Percentiles rank a stretch among this genome's conserved stretches.
phyloP scores from a whole-genome alignment of 1,140 invertebrate genomes.

The Agrypnia vestita region DNA sequence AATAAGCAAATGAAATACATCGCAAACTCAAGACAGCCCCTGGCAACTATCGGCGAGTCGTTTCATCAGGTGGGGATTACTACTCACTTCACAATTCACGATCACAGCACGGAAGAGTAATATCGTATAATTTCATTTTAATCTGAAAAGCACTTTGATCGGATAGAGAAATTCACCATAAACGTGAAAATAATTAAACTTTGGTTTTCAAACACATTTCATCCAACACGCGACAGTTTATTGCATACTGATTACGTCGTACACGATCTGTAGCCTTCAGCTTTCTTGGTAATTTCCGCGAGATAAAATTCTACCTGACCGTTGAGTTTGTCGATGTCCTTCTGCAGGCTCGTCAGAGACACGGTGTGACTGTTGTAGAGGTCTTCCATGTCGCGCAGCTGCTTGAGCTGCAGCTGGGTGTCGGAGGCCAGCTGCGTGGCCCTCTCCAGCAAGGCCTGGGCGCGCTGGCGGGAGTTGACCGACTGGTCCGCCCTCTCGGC shows the following conservation, averaged over 20 bases:
- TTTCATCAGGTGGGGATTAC: conserved; percentile 8
- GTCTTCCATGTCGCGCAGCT: conserved; percentile 76
- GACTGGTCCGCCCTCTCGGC: conserved; percentile 71
- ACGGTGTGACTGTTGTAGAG: conserved; percentile 72
- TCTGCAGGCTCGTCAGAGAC: conserved; percentile 69
- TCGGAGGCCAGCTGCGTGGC: conserved; percentile 85
- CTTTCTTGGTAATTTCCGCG: conserved; percentile 72
- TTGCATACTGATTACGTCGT: conserved; percentile 64
- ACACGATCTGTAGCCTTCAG: conserved; percentile 72
- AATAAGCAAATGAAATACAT: conserved; percentile 1
- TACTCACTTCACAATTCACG: conserved; percentile 8
- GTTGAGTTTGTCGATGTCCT: conserved; percentile 71
- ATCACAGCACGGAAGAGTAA: conserved; percentile 37
- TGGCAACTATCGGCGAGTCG: conserved; percentile 6
- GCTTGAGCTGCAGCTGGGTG: conserved; percentile 82
- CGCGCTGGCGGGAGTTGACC: conserved; percentile 78
- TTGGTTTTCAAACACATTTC: conserved; percentile 12
- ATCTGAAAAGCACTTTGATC: conserved; percentile 23
- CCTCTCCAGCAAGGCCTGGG: conserved; percentile 81
- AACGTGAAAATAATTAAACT: conserved; percentile 19
- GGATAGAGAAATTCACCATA: not conserved
- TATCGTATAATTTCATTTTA: conserved; percentile 10
- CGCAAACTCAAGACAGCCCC: not conserved
- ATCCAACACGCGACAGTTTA: not conserved
- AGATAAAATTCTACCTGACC: conserved; percentile 71